phyloP scores from a whole-genome alignment of 2,113 vertebrate genomes.

The Paradoxurus hermaphroditus region DNA sequence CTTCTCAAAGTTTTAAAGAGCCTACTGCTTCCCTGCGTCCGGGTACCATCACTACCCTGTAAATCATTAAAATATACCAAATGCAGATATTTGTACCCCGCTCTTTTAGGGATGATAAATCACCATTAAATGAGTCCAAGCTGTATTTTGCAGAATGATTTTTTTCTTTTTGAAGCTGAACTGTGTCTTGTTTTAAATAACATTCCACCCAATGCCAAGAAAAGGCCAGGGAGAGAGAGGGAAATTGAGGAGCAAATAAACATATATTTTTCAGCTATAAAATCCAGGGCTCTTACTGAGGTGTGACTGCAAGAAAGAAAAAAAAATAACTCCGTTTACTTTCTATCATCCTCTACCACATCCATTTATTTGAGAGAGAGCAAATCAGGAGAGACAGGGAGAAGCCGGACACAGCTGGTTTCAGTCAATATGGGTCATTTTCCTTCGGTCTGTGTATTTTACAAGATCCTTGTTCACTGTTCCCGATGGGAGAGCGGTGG shows the following conservation, averaged over 20 bases:
- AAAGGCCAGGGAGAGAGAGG: conserved; percentile 31
- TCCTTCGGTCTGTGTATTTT: conserved; percentile 87
- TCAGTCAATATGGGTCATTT: conserved; percentile 87
- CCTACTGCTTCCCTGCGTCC: neutral
- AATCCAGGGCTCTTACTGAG: conserved; percentile 70
- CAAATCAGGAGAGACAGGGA: conserved; percentile 79
- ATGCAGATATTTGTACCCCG: conserved; percentile 50
- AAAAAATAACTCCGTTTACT: conserved; percentile 76
- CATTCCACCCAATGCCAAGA: conserved; percentile 55
- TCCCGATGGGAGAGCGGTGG: conserved; percentile 86
- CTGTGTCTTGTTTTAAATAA: conserved; percentile 66
- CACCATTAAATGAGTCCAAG: conserved; percentile 70
- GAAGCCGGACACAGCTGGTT: conserved; percentile 88
- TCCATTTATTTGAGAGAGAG: conserved; percentile 81
- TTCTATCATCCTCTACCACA: conserved; percentile 65
- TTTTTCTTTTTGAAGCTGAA: conserved; percentile 69
- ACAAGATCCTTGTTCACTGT: conserved; percentile 88
- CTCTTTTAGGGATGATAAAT: conserved; percentile 67
- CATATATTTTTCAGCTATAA: conserved; percentile 76
- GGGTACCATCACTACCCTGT: neutral
- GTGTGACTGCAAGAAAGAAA: conserved; percentile 63
- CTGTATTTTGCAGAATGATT: conserved; percentile 66
- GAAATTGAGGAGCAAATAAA: conserved; percentile 77
- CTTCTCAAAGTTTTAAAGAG: neutral
- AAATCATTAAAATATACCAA: conserved; percentile 56